A percentile compares a stretch with the other conserved stretches of the same genome.
These are phyloP conservation scores for Sialis lutaria DNA, from an alignment of 2,888 invertebrate species.

Conservation along the genomic window DNA sequence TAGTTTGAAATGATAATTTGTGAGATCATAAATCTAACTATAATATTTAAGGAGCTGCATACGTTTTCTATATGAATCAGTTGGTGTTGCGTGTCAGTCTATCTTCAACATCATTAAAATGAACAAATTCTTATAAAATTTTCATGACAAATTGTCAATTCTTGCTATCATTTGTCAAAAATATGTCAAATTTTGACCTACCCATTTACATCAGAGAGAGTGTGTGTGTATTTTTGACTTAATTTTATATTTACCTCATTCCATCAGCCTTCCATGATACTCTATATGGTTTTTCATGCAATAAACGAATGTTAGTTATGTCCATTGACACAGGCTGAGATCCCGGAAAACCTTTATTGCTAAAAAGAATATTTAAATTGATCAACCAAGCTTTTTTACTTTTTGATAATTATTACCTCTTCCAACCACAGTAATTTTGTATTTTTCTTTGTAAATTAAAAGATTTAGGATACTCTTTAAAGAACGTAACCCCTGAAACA, in stretches of 20 bases:
- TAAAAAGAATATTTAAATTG: slow-evolving; percentile 11
- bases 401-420: slow-evolving; percentile 22
- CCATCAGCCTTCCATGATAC: slow-evolving; percentile 99
- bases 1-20: too few species aligned
- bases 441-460: slow-evolving; percentile 50
- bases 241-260: slow-evolving; percentile 41
- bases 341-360: slow-evolving; percentile 72
- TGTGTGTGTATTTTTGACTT: too few species aligned
- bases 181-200: too few species aligned
- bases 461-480: slow-evolving; percentile 39
- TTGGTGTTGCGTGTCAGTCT: too few species aligned
- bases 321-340: slow-evolving; percentile 97
- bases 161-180: too few species aligned
- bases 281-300: slow-evolving; percentile 70
- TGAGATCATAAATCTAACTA: too few species aligned
- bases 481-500: slow-evolving; percentile 56
- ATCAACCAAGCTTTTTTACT: not conserved
- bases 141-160: too few species aligned
- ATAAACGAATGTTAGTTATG: slow-evolving; percentile 50
- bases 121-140: too few species aligned
- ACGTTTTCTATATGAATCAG: too few species aligned
- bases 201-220: too few species aligned
- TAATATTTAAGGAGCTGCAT: too few species aligned
- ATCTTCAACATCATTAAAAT: too few species aligned
- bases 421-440: slow-evolving; percentile 69